Evolutionary conservation across 2,888 invertebrate genomes (phyloP), one percentile per base, ranked within the genome.

Genomic region (Epicampocera succincta): DNA sequence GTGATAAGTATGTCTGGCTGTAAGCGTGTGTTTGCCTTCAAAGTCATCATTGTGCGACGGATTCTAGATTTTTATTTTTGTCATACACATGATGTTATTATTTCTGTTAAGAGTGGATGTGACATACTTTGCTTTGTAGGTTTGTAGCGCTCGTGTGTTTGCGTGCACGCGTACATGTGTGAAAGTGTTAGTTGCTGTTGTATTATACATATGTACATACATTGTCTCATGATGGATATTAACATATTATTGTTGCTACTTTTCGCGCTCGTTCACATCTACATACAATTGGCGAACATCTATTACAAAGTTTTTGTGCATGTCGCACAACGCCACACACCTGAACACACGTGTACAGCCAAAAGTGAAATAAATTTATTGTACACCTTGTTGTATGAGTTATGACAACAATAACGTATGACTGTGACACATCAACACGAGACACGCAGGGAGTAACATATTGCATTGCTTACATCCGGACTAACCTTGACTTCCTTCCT

Each of bases 241-340:
- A 89, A 88, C 89, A 89, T 89, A 87, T 88, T 89, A 89, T 88
- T 89, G 88, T 85, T 84, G 85, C 85, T 85, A 85, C 85, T 86
- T 85, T 84, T 82, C 84, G 76, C 84, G 83, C 80, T 50, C 33
- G 21, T 46, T 54, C 50, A 46, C 52, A 69, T 46, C 46, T 25
- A 46, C 50, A 69, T 25, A 46, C 50, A 69, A 25, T 69, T 69
- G 17, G 52, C 52, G 19, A 76, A 38, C 76, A 74, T 74, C 29
- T 63, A 66, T 74, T 54, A 40, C 33, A 69, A 61, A 48, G 33
- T 61, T 52, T 44, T 46, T 50, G 46, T 63, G 60, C 77, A 74
- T 50, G 66, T 56, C 56, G 15, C 21, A 21, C 60, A 56, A 48
- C 54, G 38, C 52, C 12, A 50, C 44, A 65, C 5, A 19, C 42